A percentile compares a stretch with the other conserved stretches of the same genome.
Conservation (phyloP, 2,888 invertebrate species). For the Crocallis elinguaria region DNA sequence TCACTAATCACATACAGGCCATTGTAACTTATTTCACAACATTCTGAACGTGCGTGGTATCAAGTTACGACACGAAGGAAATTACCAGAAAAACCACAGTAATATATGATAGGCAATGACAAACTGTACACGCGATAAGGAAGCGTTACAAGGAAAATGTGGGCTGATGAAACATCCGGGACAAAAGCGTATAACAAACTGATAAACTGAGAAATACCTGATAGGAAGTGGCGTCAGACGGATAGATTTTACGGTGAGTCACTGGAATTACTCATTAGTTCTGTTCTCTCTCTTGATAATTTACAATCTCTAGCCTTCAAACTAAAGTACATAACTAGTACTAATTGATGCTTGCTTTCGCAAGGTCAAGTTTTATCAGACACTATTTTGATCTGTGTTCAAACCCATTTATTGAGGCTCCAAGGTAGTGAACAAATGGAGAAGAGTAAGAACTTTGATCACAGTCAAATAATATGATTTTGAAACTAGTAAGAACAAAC, state of each 20-base stretch:
- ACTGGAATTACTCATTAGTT: background rate
- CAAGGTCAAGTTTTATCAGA: too few species aligned
- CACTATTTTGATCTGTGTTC: too few species aligned
- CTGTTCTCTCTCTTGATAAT: background rate
- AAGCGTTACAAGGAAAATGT: constrained; percentile 34
- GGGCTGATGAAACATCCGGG: constrained; percentile 53
- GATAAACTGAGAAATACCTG: constrained; percentile 26
- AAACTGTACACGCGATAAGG: constrained; percentile 18
- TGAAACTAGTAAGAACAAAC: background rate
- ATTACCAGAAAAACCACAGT: constrained; percentile 9
- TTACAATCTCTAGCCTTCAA: background rate
- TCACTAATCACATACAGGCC: constrained; percentile 41
- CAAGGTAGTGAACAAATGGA: too few species aligned
- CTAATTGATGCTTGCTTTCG: too few species aligned
- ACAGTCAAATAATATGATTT: too few species aligned
- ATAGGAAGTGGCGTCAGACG: constrained; percentile 32
- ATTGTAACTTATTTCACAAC: constrained; percentile 37
- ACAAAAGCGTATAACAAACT: constrained; percentile 32
- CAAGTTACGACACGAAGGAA: constrained; percentile 23
- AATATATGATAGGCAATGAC: constrained; percentile 12
- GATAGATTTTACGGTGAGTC: constrained; percentile 37
- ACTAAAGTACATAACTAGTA: too few species aligned
- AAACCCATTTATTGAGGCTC: too few species aligned
- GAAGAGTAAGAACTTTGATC: too few species aligned
- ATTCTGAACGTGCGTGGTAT: constrained; percentile 23